Percentiles rank a stretch among this genome's conserved stretches.
These are phyloP conservation scores for Malurus melanocephalus DNA, from an alignment of 2,113 vertebrate species.

Conservation along the genomic window DNA sequence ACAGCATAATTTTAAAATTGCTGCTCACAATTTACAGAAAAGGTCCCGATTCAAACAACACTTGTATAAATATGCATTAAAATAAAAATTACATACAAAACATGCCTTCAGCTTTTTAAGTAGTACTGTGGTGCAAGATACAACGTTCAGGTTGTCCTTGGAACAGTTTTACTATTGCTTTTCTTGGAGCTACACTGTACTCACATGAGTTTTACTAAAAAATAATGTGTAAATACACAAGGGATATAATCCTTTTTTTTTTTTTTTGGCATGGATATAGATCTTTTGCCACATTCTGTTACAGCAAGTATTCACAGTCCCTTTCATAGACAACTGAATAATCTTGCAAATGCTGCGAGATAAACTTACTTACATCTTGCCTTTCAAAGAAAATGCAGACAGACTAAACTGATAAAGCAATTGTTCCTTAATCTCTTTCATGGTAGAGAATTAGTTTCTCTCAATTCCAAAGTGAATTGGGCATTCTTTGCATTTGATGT, in stretches of 20 bases:
- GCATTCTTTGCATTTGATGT: constrained; percentile 2
- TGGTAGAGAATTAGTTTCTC: constrained; percentile 11
- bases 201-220: not conserved
- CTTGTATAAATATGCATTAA: not conserved
- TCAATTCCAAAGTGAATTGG: constrained; percentile 22
- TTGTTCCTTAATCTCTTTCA: constrained; percentile 19
- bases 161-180: not conserved
- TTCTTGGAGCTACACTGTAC: not conserved
- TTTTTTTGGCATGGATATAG: not conserved
- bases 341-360: not conserved
- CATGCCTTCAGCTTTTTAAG: not conserved
- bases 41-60: not conserved
- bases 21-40: not conserved
- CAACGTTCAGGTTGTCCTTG: not conserved
- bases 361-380: constrained; percentile 5
- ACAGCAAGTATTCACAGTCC: not conserved
- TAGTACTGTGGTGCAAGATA: not conserved
- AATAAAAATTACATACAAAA: not conserved
- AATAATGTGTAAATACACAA: not conserved
- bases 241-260: not conserved
- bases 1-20: not conserved
- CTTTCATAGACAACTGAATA: not conserved
- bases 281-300: not conserved
- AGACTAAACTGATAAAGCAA: constrained; percentile 40
- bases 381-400: not conserved